Evolutionary conservation across 2,888 invertebrate species (phyloP), one percentile per base, ranked within the genome.

Genomic region (Troglohyphantes excavatus): DNA sequence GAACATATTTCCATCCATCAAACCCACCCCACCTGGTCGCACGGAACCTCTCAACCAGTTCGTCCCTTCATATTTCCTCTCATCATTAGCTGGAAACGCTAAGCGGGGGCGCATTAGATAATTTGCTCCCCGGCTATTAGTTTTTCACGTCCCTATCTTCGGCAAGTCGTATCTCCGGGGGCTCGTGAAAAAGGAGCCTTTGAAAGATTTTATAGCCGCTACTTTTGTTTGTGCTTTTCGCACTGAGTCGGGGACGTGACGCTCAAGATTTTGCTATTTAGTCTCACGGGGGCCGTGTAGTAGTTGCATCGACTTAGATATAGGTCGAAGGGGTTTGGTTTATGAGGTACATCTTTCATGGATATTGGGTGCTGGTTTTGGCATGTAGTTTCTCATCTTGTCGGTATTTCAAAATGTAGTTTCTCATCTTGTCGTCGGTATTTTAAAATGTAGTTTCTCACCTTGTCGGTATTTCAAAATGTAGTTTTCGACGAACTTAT

Each of bases 151-250:
- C 67, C 39, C 75, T 13, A n/a, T 63, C 33, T 29, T 33, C 43
- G 13, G 67, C 39, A 46, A 67, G 65, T 29, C 67, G 26, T 68
- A 53, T 68, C 79, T 19, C 79, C 5, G 43, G 79, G 79, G 79
- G 53, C 65, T 67, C 67, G 27, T 79, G 67, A 33, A 46, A 65
- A 53, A 61, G 27, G 26, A 67, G 27, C 67, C 68, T 67, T 67
- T 79, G 79, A 43, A 79, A 53, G 79, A 79, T 79, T 79, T 79
- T 79, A 79, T 79, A 67, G 79, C 79, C n/a, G 43, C 11, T 53
- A 19, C 67, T 68, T 79, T 79, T 79, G 79, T 67, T 67, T 67
- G 67, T 29, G 67, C 67, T 13, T n/a, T 21, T n/a, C n/a, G n/a
- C n/a, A n/a, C n/a, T n/a, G n/a, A 76, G 75, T 61, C 19, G 7